Percentiles rank a stretch among this genome's conserved stretches.
These are phyloP conservation scores for Eilema griseolum DNA, from an alignment of 2,888 invertebrate genomes.

Conservation along the genomic window DNA sequence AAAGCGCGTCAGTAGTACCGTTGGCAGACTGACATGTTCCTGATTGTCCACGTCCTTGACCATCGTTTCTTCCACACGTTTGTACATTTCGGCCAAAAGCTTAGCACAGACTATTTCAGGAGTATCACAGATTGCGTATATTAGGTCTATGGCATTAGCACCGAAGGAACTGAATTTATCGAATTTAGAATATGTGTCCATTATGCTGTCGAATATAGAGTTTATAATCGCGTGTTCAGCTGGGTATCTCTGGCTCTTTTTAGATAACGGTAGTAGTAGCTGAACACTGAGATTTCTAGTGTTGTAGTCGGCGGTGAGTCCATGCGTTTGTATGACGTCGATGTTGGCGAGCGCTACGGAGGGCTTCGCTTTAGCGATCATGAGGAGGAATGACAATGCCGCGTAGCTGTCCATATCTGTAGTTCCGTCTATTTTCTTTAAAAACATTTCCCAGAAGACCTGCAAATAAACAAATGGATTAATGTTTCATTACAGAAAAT, in stretches of 20 bases:
- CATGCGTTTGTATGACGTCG: conserved; percentile 90
- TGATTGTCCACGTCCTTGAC: conserved; percentile 68
- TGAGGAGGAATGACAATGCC: conserved; percentile 92
- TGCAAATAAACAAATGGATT: conserved; percentile 71
- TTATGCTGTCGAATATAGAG: conserved; percentile 71
- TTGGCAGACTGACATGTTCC: conserved; percentile 70
- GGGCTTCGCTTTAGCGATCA: conserved; percentile 89
- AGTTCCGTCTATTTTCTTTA: conserved; percentile 90
- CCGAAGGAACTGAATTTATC: conserved; percentile 84
- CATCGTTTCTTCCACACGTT: conserved; percentile 74
- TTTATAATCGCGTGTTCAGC: conserved; percentile 73
- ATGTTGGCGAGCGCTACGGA: conserved; percentile 90
- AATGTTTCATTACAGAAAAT: too few species aligned
- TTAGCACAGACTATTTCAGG: conserved; percentile 85
- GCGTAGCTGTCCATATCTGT: conserved; percentile 90
- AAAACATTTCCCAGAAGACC: conserved; percentile 95
- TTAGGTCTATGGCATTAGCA: conserved; percentile 82
- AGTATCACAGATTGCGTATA: conserved; percentile 86
- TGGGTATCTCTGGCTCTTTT: conserved; percentile 76
- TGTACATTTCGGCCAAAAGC: conserved; percentile 81
- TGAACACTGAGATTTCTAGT: conserved; percentile 73
- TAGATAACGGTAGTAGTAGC: conserved; percentile 70
- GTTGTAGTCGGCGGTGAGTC: conserved; percentile 87
- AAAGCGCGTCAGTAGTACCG: conserved; percentile 83
- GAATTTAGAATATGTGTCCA: conserved; percentile 80